These are phyloP conservation scores for Nymphicus hollandicus DNA, from an alignment of 2,113 vertebrate species.

Conservation along the genomic window DNA sequence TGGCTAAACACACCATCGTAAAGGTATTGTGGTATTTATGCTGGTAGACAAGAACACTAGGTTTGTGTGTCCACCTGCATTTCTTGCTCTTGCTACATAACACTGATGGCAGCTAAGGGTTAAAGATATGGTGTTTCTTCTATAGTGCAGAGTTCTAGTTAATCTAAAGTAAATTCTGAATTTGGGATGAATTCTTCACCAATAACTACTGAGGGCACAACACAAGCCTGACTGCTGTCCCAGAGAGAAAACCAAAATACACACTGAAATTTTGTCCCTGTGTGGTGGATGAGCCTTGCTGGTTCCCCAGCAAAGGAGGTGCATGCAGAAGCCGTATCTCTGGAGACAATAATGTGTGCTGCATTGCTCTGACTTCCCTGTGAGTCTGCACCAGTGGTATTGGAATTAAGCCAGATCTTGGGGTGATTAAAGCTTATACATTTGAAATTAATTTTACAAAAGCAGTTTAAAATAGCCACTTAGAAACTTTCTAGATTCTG, in stretches of 20 bases:
- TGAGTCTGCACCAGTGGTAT: background rate
- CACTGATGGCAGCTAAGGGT: background rate
- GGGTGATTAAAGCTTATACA: background rate
- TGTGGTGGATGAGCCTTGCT: background rate
- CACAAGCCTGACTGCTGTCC: background rate
- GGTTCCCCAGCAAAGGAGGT: background rate
- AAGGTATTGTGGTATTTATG: background rate
- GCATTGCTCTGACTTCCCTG: background rate
- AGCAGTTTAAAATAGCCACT: background rate
- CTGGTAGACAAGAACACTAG: background rate
- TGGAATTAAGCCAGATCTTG: background rate
- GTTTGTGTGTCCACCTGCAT: background rate
- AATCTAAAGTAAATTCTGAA: background rate
- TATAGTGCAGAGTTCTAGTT: background rate
- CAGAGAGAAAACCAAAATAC: background rate
- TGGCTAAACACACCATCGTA: background rate
- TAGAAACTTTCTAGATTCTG: background rate
- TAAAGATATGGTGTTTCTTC: background rate
- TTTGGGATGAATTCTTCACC: background rate
- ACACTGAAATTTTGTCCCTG: background rate
- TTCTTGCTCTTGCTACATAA: background rate
- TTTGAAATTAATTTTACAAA: background rate
- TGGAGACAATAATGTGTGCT: background rate
- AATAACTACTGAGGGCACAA: background rate
- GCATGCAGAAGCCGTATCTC: rapidly evolving